Evolutionary conservation across 2,888 invertebrate species (phyloP).

Genomic region (Amphipyra tragopoginis): DNA sequence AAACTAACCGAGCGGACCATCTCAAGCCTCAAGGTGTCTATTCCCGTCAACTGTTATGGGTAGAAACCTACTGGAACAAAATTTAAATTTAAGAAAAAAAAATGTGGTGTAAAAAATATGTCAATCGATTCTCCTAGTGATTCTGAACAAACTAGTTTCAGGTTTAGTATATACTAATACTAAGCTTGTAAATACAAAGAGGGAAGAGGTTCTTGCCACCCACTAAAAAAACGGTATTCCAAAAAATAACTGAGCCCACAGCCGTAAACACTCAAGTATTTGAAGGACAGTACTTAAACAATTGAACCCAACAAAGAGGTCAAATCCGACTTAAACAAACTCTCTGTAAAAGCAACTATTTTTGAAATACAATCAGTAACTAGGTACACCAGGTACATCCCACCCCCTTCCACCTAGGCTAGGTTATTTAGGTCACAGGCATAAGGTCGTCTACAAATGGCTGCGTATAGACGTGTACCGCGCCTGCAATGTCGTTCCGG

Average conservation of each 20-base stretch:
- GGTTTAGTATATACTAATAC: too few relatives aligned
- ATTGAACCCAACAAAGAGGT: slow-evolving; percentile 13
- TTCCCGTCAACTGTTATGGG: too few relatives aligned
- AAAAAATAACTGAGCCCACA: not conserved
- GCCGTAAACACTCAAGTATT: slow-evolving; percentile 24
- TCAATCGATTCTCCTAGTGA: too few relatives aligned
- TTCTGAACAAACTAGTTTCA: too few relatives aligned
- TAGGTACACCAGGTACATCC: slow-evolving; percentile 21
- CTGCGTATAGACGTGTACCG: slow-evolving; percentile 21
- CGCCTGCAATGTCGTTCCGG: slow-evolving; percentile 22
- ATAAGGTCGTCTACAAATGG: slow-evolving; percentile 35
- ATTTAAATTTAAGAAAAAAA: too few relatives aligned
- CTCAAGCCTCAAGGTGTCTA: too few relatives aligned
- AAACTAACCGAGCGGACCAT: too few relatives aligned
- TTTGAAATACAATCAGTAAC: slow-evolving; percentile 16
- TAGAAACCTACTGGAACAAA: too few relatives aligned
- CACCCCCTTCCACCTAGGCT: slow-evolving; percentile 35
- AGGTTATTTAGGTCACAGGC: slow-evolving; percentile 66
- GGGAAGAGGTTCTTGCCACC: not conserved
- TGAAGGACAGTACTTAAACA: slow-evolving; percentile 28
- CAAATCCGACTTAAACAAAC: not conserved
- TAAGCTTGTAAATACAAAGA: not conserved
- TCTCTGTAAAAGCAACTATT: slow-evolving; percentile 15
- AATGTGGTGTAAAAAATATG: too few relatives aligned
- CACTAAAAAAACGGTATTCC: not conserved